Evolutionary conservation across 1,140 invertebrate species (phyloP), one percentile per base, ranked within the genome.

Genomic region (Lordiphosa mommai): DNA sequence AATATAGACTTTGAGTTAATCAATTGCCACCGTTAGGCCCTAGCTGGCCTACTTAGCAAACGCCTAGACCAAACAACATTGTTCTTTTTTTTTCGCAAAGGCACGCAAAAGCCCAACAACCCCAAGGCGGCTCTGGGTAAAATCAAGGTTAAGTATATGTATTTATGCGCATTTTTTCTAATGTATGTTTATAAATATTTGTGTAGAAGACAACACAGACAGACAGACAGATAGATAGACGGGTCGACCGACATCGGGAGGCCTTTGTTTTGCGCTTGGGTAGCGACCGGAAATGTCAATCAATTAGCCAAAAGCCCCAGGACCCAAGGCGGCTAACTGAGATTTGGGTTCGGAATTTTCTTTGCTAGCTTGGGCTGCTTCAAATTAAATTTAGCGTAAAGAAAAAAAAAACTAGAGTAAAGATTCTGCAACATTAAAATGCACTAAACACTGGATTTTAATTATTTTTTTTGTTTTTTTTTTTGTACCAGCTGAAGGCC

Each of bases 101-200:
- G 72, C 59, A 66, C 56, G 40, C 48, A 44, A 40, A 27, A 27
- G 23, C 23, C 23, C 23, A 27, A 27, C 23, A 48, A 43, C 57
- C 30, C 29, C 36, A 23, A 47, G 40, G 40, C 40, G 40, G 40
- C 40, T 29, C 67, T 65, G 37, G 67, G 48, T 68, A 67, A 57
- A 76, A 76, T 76, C 72, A 76, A 76, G 72, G 72, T 67, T 76
- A 76, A 76, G 72, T 70, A 67, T 77, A 76, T 76, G 73, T 59
- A 65, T 57, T 66, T 74, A 76, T 70, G 51, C 55, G 33, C 47
- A 74, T 70, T 27, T 27, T 27, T 27, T 27, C 23, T 27, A 27
- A 27, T 27, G 23, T 27, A 27, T 27, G 23, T 27, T 27, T 27
- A 27, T 27, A 74, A 38, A 48, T 40, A 72, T 61, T 37, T 44